phyloP scores from a whole-genome alignment of 2,797 vertebrate species.

The Chaetodon trifasciatus region DNA sequence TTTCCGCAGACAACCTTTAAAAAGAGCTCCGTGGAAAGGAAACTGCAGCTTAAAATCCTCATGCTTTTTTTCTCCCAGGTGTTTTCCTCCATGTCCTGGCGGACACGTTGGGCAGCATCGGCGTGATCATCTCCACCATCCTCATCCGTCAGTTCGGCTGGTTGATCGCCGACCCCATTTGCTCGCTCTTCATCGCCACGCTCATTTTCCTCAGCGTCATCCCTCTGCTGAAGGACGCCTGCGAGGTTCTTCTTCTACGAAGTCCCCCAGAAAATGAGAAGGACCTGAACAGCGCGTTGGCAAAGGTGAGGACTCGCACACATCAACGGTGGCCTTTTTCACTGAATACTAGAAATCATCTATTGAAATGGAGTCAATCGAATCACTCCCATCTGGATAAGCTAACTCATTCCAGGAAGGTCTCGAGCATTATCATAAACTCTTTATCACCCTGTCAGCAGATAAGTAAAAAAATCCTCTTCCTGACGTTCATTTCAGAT shows the following conservation, averaged over 20 bases:
- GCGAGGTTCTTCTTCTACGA: conserved; percentile 94
- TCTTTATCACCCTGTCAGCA: background rate
- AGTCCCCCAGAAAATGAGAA: conserved; percentile 93
- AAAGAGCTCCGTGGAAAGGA: fast-evolving
- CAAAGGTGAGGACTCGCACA: conserved; percentile 88
- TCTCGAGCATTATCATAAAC: background rate
- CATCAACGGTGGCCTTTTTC: too few relatives aligned
- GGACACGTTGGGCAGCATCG: conserved; percentile 97
- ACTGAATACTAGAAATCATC: too few relatives aligned
- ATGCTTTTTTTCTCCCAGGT: conserved; percentile 80
- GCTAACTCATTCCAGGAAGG: background rate
- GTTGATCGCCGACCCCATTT: conserved; percentile 97
- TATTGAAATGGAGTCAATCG: background rate
- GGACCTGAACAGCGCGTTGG: conserved; percentile 91
- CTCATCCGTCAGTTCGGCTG: conserved; percentile 99
- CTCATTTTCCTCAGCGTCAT: conserved; percentile 98
- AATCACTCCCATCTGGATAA: background rate
- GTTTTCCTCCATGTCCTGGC: conserved; percentile 97
- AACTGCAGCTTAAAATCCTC: fast-evolving
- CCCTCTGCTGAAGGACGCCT: conserved; percentile 95
- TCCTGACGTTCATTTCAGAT: conserved; percentile 83
- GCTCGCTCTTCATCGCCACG: conserved; percentile 96
- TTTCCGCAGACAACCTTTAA: fast-evolving
- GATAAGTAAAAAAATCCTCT: background rate
- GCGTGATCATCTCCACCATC: conserved; percentile 96